phyloP scores from a whole-genome alignment of 2,113 vertebrate genomes.

The Eptesicus fuscus region DNA sequence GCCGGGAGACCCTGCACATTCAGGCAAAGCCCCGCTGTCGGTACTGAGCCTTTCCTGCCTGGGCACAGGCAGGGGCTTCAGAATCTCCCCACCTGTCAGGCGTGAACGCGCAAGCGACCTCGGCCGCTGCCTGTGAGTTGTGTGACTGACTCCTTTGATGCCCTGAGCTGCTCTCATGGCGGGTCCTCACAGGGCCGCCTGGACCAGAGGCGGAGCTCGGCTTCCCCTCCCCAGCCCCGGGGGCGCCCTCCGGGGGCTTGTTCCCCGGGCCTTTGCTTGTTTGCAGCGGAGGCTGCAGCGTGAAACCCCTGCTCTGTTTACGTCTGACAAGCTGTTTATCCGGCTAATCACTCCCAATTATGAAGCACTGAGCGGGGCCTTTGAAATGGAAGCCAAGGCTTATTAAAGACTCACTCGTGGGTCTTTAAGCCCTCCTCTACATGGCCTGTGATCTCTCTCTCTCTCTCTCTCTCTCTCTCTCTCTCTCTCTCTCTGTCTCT shows the following conservation, averaged over 20 bases:
- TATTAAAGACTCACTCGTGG: conserved; percentile 48
- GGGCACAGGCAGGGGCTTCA: neutral
- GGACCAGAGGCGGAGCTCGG: neutral
- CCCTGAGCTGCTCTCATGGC: neutral
- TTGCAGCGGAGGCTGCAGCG: neutral
- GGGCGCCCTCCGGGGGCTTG: neutral
- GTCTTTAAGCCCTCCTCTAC: neutral
- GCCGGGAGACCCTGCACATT: rapidly evolving
- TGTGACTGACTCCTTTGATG: neutral
- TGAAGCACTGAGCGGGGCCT: conserved; percentile 42
- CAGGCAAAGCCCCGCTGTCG: neutral
- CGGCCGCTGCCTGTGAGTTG: neutral
- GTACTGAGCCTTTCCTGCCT: neutral
- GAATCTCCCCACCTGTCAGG: neutral
- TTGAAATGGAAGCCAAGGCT: conserved; percentile 69
- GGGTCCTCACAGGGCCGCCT: neutral
- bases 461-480: neutral
- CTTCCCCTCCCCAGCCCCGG: neutral
- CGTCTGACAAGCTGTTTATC: conserved; percentile 47
- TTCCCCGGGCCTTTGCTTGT: neutral
- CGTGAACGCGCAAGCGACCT: neutral
- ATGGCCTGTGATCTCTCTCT: conserved; percentile 5
- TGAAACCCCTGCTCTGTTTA: conserved; percentile 66
- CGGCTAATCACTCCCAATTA: conserved; percentile 50
- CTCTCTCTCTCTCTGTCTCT: neutral